Evolutionary conservation across 2,113 vertebrate genomes (phyloP), one percentile per base, ranked within the genome.

Genomic region (Ciconia stormi): DNA sequence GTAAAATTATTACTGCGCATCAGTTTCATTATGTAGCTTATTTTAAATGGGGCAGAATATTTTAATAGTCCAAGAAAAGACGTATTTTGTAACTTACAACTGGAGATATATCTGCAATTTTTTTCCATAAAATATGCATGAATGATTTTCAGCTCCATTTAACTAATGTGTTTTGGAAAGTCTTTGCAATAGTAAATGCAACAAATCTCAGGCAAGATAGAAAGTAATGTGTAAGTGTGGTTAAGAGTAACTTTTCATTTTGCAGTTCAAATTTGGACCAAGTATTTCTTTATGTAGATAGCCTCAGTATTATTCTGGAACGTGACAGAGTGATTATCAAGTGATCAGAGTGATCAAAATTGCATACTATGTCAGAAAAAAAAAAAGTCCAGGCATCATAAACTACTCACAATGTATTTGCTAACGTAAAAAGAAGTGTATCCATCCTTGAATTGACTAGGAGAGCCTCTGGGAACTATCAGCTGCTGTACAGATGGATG

Each of bases 131-230:
- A 98, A 97, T 96, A 98, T 98, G 95, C 94, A 96, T 97, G 93
- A 86, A 53, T 98, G 90, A 95, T 97, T 98, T 98, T 98, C 92
- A 97, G 77, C 93, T 92, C 95, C 95, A 97, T 98, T 98, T 98
- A 98, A 97, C 96, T 97, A 97, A 98, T 95, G 89, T 97, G 86
- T 97, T 98, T 98, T 97, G 92, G 95, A 97, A 98, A 97, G 95
- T 89, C 78, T 96, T 98, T 97, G 96, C 96, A 97, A 97, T 86
- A 95, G 76, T 91, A 98, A 98, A 95, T 95, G 96, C 78, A 98
- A 96, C 78, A 97, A 97, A 97, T 97, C 74, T 98, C 96, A 96
- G 91, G 66, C 78, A 97, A 97, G 93, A 84, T 63, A 63, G 87
- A 94, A 97, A 95, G 61, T 90, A 95, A 96, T 93, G 87, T 82